phyloP scores from a whole-genome alignment of 2,888 invertebrate genomes.

The Gymnocheta viridis region DNA sequence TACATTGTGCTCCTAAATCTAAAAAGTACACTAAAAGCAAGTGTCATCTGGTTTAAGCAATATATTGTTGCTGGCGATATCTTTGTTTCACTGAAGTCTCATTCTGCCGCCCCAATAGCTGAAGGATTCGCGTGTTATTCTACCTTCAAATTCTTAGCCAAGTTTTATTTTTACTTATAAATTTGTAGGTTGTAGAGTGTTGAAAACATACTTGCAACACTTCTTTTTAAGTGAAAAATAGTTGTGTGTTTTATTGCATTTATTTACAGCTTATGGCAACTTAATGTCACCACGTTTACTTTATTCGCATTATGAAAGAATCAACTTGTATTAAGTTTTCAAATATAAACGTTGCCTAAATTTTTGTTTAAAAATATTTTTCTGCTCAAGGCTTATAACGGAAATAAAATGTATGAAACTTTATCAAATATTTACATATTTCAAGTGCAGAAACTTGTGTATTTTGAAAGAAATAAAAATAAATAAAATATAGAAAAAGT shows the following conservation, averaged over 20 bases:
- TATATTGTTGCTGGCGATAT: background rate
- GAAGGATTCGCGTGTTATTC: slow-evolving; percentile 43
- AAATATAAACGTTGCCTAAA: background rate
- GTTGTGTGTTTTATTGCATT: slow-evolving; percentile 40
- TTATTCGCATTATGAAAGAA: slow-evolving; percentile 1
- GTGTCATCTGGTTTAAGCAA: no score
- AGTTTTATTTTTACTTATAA: slow-evolving; percentile 15
- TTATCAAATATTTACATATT: background rate
- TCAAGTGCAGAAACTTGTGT: background rate
- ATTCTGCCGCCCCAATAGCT: no score
- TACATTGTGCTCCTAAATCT: no score
- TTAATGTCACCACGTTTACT: slow-evolving; percentile 54
- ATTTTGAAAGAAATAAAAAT: no score
- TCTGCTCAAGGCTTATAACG: background rate
- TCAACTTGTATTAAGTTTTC: background rate
- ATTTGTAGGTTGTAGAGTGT: slow-evolving; percentile 30
- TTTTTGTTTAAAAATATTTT: slow-evolving; percentile 6
- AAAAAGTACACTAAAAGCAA: no score
- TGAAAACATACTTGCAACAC: slow-evolving; percentile 32
- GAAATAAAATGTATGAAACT: background rate
- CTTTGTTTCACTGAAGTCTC: background rate
- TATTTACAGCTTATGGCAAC: slow-evolving; percentile 44
- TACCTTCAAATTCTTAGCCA: slow-evolving; percentile 46
- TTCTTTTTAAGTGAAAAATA: slow-evolving; percentile 43
- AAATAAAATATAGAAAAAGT: no score